phyloP scores from a whole-genome alignment of 2,888 invertebrate species.

The Arenicola marina region DNA sequence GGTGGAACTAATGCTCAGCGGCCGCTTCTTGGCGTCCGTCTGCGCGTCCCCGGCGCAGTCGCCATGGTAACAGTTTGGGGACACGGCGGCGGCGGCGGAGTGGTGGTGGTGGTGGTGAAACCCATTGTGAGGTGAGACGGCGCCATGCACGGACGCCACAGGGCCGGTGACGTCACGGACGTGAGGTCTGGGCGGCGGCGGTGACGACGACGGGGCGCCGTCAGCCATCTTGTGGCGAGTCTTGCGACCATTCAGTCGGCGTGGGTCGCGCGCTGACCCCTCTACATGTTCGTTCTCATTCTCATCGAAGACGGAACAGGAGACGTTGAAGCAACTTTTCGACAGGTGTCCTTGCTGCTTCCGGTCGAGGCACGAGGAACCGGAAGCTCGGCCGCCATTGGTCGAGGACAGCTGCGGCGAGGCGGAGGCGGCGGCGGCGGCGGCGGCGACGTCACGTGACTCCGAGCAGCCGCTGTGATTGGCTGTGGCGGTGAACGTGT shows the following conservation, averaged over 20 bases:
- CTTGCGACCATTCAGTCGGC: too few relatives aligned
- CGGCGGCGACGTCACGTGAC: constrained; percentile 1
- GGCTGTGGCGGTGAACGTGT: neutral
- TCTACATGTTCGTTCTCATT: too few relatives aligned
- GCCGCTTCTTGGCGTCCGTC: constrained; percentile 49
- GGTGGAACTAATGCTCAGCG: constrained; percentile 59
- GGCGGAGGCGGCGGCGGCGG: too few relatives aligned
- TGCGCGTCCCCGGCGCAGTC: neutral
- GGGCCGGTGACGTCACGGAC: neutral
- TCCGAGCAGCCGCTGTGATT: neutral
- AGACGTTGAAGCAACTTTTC: too few relatives aligned
- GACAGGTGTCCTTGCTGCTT: too few relatives aligned
- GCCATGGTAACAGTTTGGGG: neutral
- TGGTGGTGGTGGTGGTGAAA: too few relatives aligned
- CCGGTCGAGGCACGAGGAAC: too few relatives aligned
- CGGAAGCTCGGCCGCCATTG: neutral
- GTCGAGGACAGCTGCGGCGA: neutral
- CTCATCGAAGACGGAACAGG: too few relatives aligned
- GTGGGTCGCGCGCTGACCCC: too few relatives aligned
- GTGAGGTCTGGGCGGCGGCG: neutral
- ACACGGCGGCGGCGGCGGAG: neutral
- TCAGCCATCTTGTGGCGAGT: too few relatives aligned
- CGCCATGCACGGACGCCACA: neutral
- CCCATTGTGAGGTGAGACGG: neutral
- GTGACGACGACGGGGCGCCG: neutral